Conservation (phyloP, 2,797 vertebrate genomes). For the Tinamus major region DNA sequence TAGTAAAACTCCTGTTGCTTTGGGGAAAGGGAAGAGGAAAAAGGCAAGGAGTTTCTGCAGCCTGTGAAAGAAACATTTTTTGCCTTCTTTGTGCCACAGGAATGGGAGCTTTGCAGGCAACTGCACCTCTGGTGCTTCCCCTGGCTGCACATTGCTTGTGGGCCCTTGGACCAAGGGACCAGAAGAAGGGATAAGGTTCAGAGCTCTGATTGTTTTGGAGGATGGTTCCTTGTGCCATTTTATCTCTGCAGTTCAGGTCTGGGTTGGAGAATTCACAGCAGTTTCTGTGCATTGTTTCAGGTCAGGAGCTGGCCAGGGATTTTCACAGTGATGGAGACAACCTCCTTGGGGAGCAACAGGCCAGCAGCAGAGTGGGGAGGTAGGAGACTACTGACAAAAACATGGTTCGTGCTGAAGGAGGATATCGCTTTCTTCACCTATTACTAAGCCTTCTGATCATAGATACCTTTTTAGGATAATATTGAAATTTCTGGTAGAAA, state of each 20-base stretch:
- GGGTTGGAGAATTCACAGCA: background rate
- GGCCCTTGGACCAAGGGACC: background rate
- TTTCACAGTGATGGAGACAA: accelerated
- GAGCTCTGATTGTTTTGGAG: background rate
- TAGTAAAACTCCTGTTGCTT: background rate
- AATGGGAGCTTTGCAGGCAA: background rate
- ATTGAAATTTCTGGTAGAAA: background rate
- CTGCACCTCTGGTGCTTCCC: background rate
- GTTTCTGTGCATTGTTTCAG: background rate
- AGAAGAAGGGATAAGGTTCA: background rate
- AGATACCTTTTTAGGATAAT: conserved; percentile 29
- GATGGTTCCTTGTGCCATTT: background rate
- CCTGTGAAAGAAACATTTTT: background rate
- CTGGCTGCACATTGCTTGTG: background rate
- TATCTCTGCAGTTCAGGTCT: background rate
- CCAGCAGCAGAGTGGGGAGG: background rate
- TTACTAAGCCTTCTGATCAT: conserved; percentile 15
- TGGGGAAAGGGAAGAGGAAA: background rate
- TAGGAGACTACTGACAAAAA: background rate
- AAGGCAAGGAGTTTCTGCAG: background rate
- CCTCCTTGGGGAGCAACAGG: background rate
- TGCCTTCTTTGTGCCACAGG: background rate
- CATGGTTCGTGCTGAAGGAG: background rate
- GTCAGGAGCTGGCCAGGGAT: background rate
- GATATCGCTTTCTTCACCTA: background rate